Base-by-base conservation (phyloP, 2,797 vertebrate species). In the Hipposideros larvatus region DNA sequence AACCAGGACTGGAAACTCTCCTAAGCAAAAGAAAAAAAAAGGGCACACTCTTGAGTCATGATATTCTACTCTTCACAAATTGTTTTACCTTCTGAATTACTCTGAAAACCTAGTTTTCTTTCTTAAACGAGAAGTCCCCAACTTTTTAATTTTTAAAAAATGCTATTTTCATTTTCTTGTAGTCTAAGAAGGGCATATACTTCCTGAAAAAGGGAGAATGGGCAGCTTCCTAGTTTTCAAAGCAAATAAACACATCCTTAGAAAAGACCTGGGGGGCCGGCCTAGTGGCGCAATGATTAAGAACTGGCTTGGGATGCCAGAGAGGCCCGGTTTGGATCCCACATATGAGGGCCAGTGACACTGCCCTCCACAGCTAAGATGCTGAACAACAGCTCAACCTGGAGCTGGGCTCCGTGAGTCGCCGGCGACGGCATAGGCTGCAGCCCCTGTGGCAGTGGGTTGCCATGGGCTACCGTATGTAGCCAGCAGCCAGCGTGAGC, bases 181-280 rank as follows among this genome's bases (percentile, higher is more conserved):
- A 82, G 46, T 83, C 24, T 82, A 68, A 86, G 61, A 95, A 82
- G 26, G 37, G 11, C 4, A 53, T 37, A 46, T n/a, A 48, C 28
- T 75, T 94, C 63, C 37, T 85, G 55, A 94, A 84, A 84, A 19
- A 43, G 14, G 11, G 68, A 9, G 34, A n/a, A 24, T 37, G 22
- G 6, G 15, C 16, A 79, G 24, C 16, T 91, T 78, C 37, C 7
- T 75, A 59, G 71, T 88, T 94, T 77, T 95, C 63, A 79, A 41
- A 94, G 48, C 95, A 91, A 94, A 94, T 65, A 87, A 91, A 73
- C 5, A 66, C 31, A 46, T 37, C 71, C 66, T 88, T 57, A 85
- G 31, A 77, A 68, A 92, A 91, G 57, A 37, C 37, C 37, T 37
- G 37, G 37, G 37, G 37, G 37, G 37, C 37, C 37, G 37, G 37